Evolutionary conservation across 2,113 vertebrate species (phyloP), one percentile per base, ranked within the genome.

Genomic region (Zosterops japonicus): DNA sequence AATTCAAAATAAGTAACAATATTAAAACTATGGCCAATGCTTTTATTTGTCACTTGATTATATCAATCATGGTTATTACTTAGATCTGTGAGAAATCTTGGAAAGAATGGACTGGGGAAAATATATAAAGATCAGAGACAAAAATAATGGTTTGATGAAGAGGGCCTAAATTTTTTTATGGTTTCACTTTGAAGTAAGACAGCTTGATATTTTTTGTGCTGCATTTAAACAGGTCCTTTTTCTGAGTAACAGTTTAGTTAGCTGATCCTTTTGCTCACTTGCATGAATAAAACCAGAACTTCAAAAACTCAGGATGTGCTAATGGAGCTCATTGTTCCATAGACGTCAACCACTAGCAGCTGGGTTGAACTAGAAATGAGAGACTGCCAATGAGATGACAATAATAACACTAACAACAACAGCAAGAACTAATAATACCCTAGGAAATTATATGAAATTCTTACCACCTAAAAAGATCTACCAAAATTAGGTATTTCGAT

Each of bases 11-110:
- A 55, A 78, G 9, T 27, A 85, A 70, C 28, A 57, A 8, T 75
- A 27, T 29, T 27, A 47, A 59, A 83, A 60, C 22, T 49, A 8
- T 4, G 9, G 4, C 15, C 1, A 47, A 24, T 1, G 0, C 3
- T 69, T 94, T 91, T 46, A 35, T 83, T 89, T 71, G 11, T 68
- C 46, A 35, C 11, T 71, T 75, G 4, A 25, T 87, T 71, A 10
- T 53, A 23, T 67, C 36, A 70, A 59, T 70, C 14, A 12, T 24
- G 7, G 14, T 69, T 83, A 36, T 77, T 69, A 29, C 35, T 33
- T 76, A 90, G 61, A 46, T 41, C 28, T 81, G 8, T 69, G 64
- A 84, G 23, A 17, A 11, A 70, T 79, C 49, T 82, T 85, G 49
- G 68, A 52, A 92, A 92, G 33, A 76, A 83, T 47, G 50, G 8